Evolutionary conservation across 2,113 vertebrate genomes (phyloP), one percentile per base, ranked within the genome.

Genomic region (Malurus alboscapulatus): DNA sequence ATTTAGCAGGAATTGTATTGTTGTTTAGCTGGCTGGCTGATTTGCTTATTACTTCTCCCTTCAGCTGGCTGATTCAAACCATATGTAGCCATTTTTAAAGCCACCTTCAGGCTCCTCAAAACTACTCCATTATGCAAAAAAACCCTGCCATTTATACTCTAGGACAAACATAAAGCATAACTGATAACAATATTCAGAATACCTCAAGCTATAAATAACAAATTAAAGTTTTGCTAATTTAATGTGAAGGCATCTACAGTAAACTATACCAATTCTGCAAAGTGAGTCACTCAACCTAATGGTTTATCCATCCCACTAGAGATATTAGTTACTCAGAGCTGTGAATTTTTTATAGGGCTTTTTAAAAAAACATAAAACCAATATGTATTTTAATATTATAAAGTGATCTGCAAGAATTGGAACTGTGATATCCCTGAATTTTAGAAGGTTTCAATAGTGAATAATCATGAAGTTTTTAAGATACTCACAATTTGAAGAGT

Each of bases 21-120:
- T 78, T 96, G 61, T 89, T 95, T 78, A 95, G 67, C 74, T 85
- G 67, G 53, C 91, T 92, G 73, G 47, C 51, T 72, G 62, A 65
- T 81, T 93, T 79, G 25, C 74, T 79, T 69, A 84, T 91, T 84
- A 72, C 47, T 92, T 87, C 74, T 95, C 58, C 10, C 53, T 93
- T 94, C 77, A 87, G 24, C 87, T 74, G 78, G 26, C n/a, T 94
- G 66, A 95, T 95, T 89, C 94, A 90, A 95, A 91, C 58, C 67
- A 45, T 71, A 73, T 74, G 84, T 58, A 85, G 30, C 34, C 30
- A 68, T 73, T 84, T 89, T 67, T 82, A 50, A 57, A 89, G 65
- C 10, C 17, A 91, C 58, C 34, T 82, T 95, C 80, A 87, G 34
- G 9, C 51, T 79, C 54, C 58, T 89, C 62, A 89, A 92, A 93